Evolutionary conservation across 2,797 vertebrate genomes (phyloP), one percentile per base, ranked within the genome.

Genomic region (Octomys mimax): DNA sequence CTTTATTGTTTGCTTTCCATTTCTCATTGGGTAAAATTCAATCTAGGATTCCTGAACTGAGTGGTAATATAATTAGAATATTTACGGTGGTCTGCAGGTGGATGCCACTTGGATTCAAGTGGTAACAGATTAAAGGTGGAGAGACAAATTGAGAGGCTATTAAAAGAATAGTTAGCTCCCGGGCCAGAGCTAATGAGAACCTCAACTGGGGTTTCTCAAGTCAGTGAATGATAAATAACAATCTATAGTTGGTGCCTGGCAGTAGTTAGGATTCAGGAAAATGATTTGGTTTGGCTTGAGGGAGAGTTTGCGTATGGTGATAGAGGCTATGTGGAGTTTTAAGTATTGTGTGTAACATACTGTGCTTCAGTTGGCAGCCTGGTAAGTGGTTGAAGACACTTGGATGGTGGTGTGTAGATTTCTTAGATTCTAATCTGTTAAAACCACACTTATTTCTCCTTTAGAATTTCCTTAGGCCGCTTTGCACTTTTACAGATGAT

Each of bases 71-170:
- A 92, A 86, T 92, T 83, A 68, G 52, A 92, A 77, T 62, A 77
- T 84, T 94, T 92, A 71, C 78, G 24, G n/a, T 87, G 71, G 64
- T 54, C 22, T 26, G 46, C 16, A 39, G 73, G 61, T 28, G 59
- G 28, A 28, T 95, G 81, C 57, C 96, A 13, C 94, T 82, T 95
- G 90, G 52, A 87, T 46, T 93, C 54, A 64, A 95, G 68, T 81
- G 61, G 21, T 70, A 68, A 31, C 79, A 83, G 57, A 92, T 81
- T 78, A 93, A 85, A 73, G 80, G 75, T 86, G 59, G 49, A 75
- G 68, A 93, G 64, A 93, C 14, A 91, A 84, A 93, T 75, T 87
- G 85, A 42, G 59, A 93, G 61, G 42, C 78, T 91, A 22, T 83
- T 92, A 78, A 92, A 92, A 70, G 52, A 90, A 77, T 18, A 54